Evolutionary conservation across 1,140 invertebrate species (phyloP), one percentile per base, ranked within the genome.

Genomic region (Drosophila trapezifrons): DNA sequence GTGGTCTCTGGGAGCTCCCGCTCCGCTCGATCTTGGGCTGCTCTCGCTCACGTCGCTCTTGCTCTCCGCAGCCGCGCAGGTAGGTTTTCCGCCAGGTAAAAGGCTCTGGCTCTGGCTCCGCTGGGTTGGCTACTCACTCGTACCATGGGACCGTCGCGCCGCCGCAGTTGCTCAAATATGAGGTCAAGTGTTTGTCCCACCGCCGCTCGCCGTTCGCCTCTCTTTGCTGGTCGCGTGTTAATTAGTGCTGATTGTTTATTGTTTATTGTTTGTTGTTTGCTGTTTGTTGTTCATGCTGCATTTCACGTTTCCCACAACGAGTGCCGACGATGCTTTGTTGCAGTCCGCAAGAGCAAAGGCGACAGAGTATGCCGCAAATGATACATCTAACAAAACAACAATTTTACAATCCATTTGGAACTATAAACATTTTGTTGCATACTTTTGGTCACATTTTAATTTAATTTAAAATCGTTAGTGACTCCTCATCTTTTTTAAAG

Each of bases 151-250:
- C 29, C 15, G 27, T 29, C 27, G 43, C 29, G 32, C 47, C 29
- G 29, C 51, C 25, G 74, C 83, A 78, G 81, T 80, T 76, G 83
- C 71, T 83, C 76, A 89, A 77, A 87, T 84, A 87, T 89, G 83
- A 71, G 83, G 83, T 87, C 83, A 87, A 87, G 84, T 89, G 84
- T 80, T 80, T 83, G 69, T 74, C 51, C 20, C 29, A 74, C 80
- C 47, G 35, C 43, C 49, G 35, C 40, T 58, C 29, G 32, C 56
- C 37, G 46, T 22, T 38, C 55, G 22, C 52, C 72, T 69, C 59
- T 46, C 62, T 67, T 38, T 45, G 40, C 76, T 73, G 35, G 42
- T 76, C 64, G 80, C 72, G 80, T 78, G 77, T 78, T 90, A 89
- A 85, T 90, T 78, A 85, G 70, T 49, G 57, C 18, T 65, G 63